Conservation (phyloP, 2,888 invertebrate species). For the Diploptera punctata region DNA sequence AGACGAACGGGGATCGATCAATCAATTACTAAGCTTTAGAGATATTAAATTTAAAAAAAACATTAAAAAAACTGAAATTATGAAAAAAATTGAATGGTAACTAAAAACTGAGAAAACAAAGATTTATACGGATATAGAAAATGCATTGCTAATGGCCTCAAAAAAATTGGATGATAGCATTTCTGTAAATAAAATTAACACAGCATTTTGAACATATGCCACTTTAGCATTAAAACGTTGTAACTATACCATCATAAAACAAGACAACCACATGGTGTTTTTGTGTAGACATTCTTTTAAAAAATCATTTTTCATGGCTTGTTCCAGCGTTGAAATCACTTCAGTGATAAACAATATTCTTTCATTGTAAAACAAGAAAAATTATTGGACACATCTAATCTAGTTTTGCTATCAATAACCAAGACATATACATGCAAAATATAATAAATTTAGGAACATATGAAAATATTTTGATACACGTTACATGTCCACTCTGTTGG, state of each 20-base stretch:
- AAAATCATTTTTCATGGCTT: slow-evolving; percentile 13
- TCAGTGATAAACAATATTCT: not conserved
- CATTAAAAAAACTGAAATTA: too few relatives aligned
- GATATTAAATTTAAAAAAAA: too few relatives aligned
- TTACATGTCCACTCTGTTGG: too few relatives aligned
- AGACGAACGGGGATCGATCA: too few relatives aligned
- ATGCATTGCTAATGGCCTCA: too few relatives aligned
- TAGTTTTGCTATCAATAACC: not conserved
- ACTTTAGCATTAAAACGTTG: not conserved
- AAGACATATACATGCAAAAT: slow-evolving; percentile 13
- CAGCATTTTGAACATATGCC: too few relatives aligned
- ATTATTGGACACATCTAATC: not conserved
- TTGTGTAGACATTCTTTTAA: slow-evolving; percentile 11
- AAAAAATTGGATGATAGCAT: too few relatives aligned
- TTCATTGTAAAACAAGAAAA: not conserved
- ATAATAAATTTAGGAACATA: slow-evolving; percentile 12
- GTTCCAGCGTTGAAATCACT: slow-evolving; percentile 30
- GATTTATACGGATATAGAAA: too few relatives aligned
- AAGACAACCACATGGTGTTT: slow-evolving; percentile 17
- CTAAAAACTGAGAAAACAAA: too few relatives aligned
- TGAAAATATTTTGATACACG: not conserved
- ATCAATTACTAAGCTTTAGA: too few relatives aligned
- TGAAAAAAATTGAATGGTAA: too few relatives aligned
- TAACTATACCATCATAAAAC: slow-evolving; percentile 16
- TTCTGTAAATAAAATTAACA: too few relatives aligned